Percentiles rank a stretch among this genome's conserved stretches.
phyloP scores from a whole-genome alignment of 23 tunicate genomes.

The Halocynthia aurantium region DNA sequence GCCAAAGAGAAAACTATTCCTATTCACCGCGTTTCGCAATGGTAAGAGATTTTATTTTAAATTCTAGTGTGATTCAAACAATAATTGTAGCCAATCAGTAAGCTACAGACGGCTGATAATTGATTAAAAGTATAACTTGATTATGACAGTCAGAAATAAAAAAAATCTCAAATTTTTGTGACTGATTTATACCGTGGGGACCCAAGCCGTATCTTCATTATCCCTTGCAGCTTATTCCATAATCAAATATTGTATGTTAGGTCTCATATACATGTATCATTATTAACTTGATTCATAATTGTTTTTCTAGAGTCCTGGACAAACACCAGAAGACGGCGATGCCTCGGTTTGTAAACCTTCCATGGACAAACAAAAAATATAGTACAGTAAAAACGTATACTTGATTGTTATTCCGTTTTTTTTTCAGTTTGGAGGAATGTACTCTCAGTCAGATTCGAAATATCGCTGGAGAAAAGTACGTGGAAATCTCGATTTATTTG shows the following conservation, averaged over 20 bases:
- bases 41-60: neutral
- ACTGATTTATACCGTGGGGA: too few species aligned
- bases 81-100: too few species aligned
- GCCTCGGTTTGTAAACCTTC: neutral
- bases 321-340: constrained; percentile 8
- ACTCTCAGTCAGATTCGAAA: constrained; percentile 60
- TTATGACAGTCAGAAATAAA: too few species aligned
- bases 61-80: too few species aligned
- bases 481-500: constrained; percentile 80
- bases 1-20: neutral
- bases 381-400: neutral
- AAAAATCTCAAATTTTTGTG: too few species aligned
- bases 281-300: neutral
- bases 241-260: neutral
- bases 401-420: neutral
- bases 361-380: neutral
- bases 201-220: too few species aligned
- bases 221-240: too few species aligned
- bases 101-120: too few species aligned
- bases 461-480: constrained; percentile 74
- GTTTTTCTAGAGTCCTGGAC: constrained; percentile 4
- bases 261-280: neutral
- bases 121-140: too few species aligned
- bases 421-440: constrained; percentile 58
- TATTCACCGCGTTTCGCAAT: constrained; percentile 13